phyloP scores from a whole-genome alignment of 2,113 vertebrate species.

The Psettodes erumei region DNA sequence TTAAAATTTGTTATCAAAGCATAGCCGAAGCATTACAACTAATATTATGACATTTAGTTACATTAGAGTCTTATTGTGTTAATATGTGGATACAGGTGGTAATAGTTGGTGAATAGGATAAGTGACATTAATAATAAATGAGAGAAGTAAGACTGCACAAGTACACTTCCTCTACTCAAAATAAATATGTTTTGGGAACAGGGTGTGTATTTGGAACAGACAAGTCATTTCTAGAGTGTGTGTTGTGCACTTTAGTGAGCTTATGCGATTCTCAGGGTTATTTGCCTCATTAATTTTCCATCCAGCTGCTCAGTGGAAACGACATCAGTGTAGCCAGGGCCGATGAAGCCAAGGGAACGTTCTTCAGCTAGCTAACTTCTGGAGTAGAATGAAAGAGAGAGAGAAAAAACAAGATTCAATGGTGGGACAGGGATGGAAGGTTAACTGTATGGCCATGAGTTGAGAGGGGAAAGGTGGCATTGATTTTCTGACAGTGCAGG shows the following conservation, averaged over 20 bases:
- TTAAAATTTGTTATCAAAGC: constrained; percentile 3
- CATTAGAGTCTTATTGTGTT: not conserved
- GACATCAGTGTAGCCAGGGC: constrained; percentile 54
- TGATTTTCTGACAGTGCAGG: constrained; percentile 40
- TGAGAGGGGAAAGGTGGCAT: constrained; percentile 44
- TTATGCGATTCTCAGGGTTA: constrained; percentile 63
- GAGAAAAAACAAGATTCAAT: constrained; percentile 23
- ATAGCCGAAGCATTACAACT: not conserved
- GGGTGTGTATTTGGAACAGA: constrained; percentile 41
- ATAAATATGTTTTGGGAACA: constrained; percentile 36
- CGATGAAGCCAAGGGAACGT: constrained; percentile 54
- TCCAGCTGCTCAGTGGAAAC: constrained; percentile 74
- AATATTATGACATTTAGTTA: not conserved
- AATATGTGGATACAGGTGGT: not conserved
- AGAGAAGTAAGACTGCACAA: constrained; percentile 8
- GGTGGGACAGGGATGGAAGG: constrained; percentile 12
- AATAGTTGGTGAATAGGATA: not conserved
- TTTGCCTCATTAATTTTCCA: constrained; percentile 73
- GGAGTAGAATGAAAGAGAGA: constrained; percentile 35
- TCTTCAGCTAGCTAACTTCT: constrained; percentile 54
- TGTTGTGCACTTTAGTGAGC: constrained; percentile 50
- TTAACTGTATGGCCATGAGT: constrained; percentile 28
- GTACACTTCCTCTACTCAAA: constrained; percentile 9
- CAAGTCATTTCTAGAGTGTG: constrained; percentile 24
- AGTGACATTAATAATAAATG: not conserved